Evolutionary conservation across 2,113 vertebrate species (phyloP), one percentile per base, ranked within the genome.

Genomic region (Colaptes auratus): DNA sequence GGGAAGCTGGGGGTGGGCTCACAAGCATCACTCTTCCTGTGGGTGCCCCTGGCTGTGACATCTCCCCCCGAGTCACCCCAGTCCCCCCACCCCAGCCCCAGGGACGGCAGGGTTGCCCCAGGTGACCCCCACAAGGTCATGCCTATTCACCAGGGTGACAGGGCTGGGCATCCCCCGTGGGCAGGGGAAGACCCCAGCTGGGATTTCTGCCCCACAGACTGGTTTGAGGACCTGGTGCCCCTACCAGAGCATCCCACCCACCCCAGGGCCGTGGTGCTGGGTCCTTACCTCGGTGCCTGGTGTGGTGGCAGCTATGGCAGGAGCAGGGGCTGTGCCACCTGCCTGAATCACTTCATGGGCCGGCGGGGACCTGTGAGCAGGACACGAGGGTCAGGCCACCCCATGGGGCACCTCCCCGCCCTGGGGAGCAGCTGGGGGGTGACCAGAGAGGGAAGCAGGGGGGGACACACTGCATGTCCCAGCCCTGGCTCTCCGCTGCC

Each of bases 291-390:
- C 50, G 5, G 71, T 56, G 83, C 46, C 50, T 1, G 52, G 72
- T 5, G 88, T 6, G 35, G 78, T 25, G 39, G 92, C 0, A 9
- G 92, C 86, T 89, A 56, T 0, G 60, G 93, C 92, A 73, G 89
- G 98, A 98, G 98, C 97, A 96, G 95, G 97, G 97, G 95, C 97
- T 96, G 96, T 97, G 96, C 95, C 96, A 85, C 97, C 96, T 80
- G 20, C 95, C 93, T 24, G 88, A 89, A 96, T 97, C 98, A 98
- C 98, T 98, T 98, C 98, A 98, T 98, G 98, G 97, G 98, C 97
- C 15, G 76, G 90, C 76, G 8, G 93, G 94, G 97, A 90, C 96
- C 98, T 98, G 98, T 0, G n/a, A 77, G 66, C 59, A 42, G 66
- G 79, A 24, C 0, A 3, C 7, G 64, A 50, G 58, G 87, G 28